Conservation (phyloP, 2,888 invertebrate genomes). For the Trachelus stipa region DNA sequence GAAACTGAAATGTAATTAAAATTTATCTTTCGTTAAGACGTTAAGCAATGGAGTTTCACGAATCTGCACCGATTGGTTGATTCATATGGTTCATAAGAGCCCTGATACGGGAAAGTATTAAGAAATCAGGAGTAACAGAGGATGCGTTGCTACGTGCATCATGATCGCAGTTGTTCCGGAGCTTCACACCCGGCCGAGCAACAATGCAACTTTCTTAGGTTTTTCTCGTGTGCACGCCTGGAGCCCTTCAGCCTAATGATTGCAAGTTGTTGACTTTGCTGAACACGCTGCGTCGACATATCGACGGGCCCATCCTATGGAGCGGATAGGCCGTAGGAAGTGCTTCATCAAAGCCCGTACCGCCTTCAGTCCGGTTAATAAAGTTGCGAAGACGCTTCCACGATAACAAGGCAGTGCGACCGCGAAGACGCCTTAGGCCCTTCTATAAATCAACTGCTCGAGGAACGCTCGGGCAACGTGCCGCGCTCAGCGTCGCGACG, state of each 20-base stretch:
- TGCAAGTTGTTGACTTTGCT: conserved; percentile 3
- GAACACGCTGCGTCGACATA: conserved; percentile 5
- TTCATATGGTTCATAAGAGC: neutral
- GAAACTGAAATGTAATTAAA: neutral
- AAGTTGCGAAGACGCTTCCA: conserved; percentile 46
- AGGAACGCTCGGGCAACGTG: neutral
- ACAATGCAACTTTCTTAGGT: neutral
- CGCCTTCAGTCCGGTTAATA: conserved; percentile 43
- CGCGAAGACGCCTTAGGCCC: conserved; percentile 40
- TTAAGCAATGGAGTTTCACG: neutral
- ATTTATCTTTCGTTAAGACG: neutral
- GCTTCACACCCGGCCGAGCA: neutral
- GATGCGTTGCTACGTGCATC: neutral
- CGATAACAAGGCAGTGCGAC: conserved; percentile 47
- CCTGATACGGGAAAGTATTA: neutral
- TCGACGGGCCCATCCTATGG: neutral
- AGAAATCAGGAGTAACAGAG: neutral
- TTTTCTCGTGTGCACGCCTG: neutral
- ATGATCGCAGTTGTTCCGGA: neutral
- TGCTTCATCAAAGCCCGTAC: conserved; percentile 31
- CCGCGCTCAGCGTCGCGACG: neutral
- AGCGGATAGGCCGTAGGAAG: conserved; percentile 22
- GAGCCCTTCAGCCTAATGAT: neutral
- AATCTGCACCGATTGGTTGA: neutral
- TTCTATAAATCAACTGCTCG: conserved; percentile 44